Conservation (phyloP, 2,113 vertebrate species). For the Enhydra lutris region DNA sequence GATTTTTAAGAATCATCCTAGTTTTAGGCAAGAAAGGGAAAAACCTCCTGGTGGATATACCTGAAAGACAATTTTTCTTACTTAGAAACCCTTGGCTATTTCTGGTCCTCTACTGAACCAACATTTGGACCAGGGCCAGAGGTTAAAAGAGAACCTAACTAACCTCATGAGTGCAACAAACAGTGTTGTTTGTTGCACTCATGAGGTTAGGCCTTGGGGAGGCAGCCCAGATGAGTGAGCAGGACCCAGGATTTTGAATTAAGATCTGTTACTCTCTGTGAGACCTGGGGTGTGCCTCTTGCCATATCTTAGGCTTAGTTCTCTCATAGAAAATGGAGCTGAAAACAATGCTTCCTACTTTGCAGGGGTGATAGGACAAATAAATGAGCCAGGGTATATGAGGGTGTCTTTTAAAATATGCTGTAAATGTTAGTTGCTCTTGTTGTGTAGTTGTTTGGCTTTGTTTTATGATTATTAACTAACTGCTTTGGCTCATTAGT, state of each 20-base stretch:
- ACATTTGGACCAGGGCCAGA: background rate
- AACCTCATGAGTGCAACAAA: too few relatives aligned
- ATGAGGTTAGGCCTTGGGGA: background rate
- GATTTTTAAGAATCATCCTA: background rate
- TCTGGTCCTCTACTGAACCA: background rate
- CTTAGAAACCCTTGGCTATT: background rate
- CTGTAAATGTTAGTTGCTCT: background rate
- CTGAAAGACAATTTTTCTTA: background rate
- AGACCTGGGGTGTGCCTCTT: background rate
- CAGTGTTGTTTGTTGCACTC: background rate
- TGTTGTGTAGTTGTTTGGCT: background rate
- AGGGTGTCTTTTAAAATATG: background rate
- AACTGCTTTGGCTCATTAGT: background rate
- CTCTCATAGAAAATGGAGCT: background rate
- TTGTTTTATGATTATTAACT: background rate
- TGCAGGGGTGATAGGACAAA: background rate
- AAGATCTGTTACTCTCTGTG: background rate
- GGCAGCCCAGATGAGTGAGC: background rate
- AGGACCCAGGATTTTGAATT: background rate
- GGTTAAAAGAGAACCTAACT: background rate
- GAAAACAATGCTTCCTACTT: slow-evolving; percentile 7
- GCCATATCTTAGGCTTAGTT: background rate
- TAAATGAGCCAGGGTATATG: background rate
- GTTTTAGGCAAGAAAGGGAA: slow-evolving; percentile 12
- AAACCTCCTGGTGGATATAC: background rate